Conservation (phyloP, 2,888 invertebrate species). For the Clitarchus hookeri region DNA sequence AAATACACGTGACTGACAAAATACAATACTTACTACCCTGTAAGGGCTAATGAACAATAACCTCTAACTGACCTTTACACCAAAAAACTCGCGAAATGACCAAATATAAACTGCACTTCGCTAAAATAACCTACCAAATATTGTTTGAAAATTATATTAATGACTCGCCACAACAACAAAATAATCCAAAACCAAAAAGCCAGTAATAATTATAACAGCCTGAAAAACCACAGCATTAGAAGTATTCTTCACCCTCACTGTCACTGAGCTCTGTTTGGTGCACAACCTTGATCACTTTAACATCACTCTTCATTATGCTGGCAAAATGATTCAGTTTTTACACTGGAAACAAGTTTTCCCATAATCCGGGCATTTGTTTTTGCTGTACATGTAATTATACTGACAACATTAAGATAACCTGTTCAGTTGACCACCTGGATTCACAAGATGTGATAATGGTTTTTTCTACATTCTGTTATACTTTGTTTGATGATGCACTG, state of each 20-base stretch:
- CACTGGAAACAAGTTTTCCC: neutral
- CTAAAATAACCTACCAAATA: too few relatives aligned
- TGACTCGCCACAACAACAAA: too few relatives aligned
- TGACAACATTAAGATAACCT: neutral
- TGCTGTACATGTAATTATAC: neutral
- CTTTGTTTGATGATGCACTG: neutral
- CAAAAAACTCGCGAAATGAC: too few relatives aligned
- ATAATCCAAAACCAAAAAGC: too few relatives aligned
- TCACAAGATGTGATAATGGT: neutral
- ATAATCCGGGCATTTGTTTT: neutral
- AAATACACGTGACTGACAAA: too few relatives aligned
- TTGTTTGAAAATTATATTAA: too few relatives aligned
- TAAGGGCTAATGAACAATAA: too few relatives aligned
- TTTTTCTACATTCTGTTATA: neutral
- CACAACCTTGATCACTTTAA: neutral
- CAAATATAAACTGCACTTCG: too few relatives aligned
- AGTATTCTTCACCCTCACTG: neutral
- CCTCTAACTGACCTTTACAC: too few relatives aligned
- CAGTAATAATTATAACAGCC: too few relatives aligned
- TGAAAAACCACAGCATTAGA: too few relatives aligned
- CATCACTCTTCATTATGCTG: neutral
- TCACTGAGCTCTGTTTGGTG: neutral
- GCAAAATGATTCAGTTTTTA: slow-evolving; percentile 10
- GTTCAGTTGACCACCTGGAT: neutral
- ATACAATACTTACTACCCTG: too few relatives aligned